Percentiles rank a stretch among this genome's conserved stretches.
Evolutionary conservation across 2,113 vertebrate species (phyloP).

Genomic region (Forbesichthys agassizii): DNA sequence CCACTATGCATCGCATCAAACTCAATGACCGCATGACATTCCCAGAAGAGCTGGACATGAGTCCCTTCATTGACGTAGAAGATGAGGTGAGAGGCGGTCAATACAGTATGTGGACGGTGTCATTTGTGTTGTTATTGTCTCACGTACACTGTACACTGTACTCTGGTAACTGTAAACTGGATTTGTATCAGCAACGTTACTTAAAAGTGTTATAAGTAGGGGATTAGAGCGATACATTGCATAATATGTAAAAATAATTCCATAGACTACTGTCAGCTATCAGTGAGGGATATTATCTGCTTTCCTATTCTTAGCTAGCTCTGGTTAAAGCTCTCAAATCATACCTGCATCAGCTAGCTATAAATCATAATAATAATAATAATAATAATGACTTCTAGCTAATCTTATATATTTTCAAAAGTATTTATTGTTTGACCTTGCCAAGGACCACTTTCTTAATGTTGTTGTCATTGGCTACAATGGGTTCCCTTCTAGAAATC

Average conservation of each 20-base stretch:
- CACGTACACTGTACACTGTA: conserved; percentile 11
- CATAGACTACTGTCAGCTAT: too few species aligned
- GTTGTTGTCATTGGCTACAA: background rate
- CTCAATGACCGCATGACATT: conserved; percentile 98
- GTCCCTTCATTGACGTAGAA: conserved; percentile 95
- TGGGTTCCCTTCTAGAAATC: conserved; percentile 84
- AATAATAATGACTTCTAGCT: too few species aligned
- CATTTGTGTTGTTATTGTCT: background rate
- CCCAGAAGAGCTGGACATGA: conserved; percentile 97
- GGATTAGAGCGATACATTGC: too few species aligned
- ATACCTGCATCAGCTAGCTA: too few species aligned
- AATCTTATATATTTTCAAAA: too few species aligned
- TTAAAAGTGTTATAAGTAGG: background rate
- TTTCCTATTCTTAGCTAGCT: too few species aligned
- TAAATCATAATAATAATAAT: too few species aligned
- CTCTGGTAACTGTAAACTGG: background rate
- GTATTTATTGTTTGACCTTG: background rate
- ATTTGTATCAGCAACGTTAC: background rate
- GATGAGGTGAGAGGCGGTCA: conserved; percentile 86
- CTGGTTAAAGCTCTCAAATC: too few species aligned
- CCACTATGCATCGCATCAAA: conserved; percentile 99
- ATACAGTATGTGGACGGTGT: background rate
- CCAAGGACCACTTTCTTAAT: background rate
- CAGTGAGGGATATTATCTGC: too few species aligned
- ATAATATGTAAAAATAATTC: too few species aligned